phyloP scores from a whole-genome alignment of 2,888 invertebrate genomes.

The Eueremaeus valkanovi region DNA sequence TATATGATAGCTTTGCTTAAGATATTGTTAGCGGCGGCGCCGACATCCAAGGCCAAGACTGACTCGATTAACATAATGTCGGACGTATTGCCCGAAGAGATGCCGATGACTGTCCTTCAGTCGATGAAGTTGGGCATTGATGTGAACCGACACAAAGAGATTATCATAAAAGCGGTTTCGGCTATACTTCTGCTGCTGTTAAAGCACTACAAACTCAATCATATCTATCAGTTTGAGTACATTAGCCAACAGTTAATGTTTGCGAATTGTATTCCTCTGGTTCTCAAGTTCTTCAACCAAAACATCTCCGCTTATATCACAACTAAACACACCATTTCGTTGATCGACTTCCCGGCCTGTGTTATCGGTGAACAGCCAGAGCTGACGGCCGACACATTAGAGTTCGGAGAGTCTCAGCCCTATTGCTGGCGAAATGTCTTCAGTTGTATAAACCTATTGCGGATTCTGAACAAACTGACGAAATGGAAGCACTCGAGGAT shows the following conservation, averaged over 20 bases:
- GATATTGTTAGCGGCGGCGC: constrained; percentile 92
- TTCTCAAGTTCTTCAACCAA: constrained; percentile 98
- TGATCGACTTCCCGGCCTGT: constrained; percentile 91
- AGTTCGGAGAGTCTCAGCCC: constrained; percentile 57
- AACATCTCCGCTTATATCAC: constrained; percentile 88
- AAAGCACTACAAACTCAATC: constrained; percentile 96
- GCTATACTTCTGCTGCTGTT: constrained; percentile 67
- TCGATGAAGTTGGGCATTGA: constrained; percentile 94
- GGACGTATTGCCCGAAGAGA: constrained; percentile 93
- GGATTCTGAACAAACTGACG: constrained; percentile 95
- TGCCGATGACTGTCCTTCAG: constrained; percentile 93
- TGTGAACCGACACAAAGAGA: constrained; percentile 86
- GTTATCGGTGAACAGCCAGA: constrained; percentile 93
- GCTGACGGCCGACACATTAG: constrained; percentile 79
- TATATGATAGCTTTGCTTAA: constrained; percentile 96
- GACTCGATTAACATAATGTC: constrained; percentile 98
- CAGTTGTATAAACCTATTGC: constrained; percentile 90
- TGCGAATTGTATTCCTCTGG: constrained; percentile 96
- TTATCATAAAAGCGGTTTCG: constrained; percentile 90
- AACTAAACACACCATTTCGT: constrained; percentile 85
- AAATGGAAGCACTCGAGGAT: constrained; percentile 99
- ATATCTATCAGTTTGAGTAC: constrained; percentile 98
- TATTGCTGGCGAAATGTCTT: constrained; percentile 98
- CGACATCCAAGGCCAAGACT: constrained; percentile 96
- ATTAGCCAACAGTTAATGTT: constrained; percentile 98